These are phyloP conservation scores for Acleris laterana DNA, from an alignment of 2,888 invertebrate genomes.

Conservation along the genomic window DNA sequence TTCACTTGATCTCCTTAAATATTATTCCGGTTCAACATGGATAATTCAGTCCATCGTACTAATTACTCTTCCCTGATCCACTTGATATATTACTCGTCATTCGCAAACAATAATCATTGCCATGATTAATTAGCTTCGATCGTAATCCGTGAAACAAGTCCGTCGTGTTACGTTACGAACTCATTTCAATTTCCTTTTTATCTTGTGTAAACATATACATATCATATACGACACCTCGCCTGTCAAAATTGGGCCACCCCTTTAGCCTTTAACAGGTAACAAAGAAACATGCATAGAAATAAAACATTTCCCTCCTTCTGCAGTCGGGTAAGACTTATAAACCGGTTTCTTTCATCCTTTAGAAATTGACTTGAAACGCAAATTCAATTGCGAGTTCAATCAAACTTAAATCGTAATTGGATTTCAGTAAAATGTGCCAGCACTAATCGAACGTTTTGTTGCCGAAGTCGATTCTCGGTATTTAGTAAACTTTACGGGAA, in stretches of 20 bases:
- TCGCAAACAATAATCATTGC: constrained; percentile 21
- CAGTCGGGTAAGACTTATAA: too few relatives aligned
- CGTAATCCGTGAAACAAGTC: constrained; percentile 6
- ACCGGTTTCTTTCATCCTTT: too few relatives aligned
- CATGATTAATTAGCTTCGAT: constrained; percentile 25
- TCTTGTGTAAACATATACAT: background rate
- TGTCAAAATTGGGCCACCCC: too few relatives aligned
- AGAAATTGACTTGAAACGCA: too few relatives aligned
- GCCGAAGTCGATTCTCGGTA: background rate
- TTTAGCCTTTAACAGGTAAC: too few relatives aligned
- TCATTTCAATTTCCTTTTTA: background rate
- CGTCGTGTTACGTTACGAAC: constrained; percentile 9
- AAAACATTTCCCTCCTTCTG: too few relatives aligned
- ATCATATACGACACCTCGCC: too few relatives aligned
- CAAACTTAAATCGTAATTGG: background rate
- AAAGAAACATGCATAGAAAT: too few relatives aligned
- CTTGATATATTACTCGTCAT: constrained; percentile 17
- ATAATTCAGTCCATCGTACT: constrained; percentile 16
- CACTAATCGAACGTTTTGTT: constrained; percentile 2
- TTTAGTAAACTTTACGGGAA: constrained; percentile 4
- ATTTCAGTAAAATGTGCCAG: constrained; percentile 1
- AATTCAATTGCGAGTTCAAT: background rate
- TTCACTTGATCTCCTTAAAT: too few relatives aligned
- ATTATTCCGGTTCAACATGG: background rate
- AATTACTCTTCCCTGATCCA: constrained; percentile 28